Evolutionary conservation across 2,797 vertebrate species (phyloP).

Genomic region (Lagorchestes hirsutus): DNA sequence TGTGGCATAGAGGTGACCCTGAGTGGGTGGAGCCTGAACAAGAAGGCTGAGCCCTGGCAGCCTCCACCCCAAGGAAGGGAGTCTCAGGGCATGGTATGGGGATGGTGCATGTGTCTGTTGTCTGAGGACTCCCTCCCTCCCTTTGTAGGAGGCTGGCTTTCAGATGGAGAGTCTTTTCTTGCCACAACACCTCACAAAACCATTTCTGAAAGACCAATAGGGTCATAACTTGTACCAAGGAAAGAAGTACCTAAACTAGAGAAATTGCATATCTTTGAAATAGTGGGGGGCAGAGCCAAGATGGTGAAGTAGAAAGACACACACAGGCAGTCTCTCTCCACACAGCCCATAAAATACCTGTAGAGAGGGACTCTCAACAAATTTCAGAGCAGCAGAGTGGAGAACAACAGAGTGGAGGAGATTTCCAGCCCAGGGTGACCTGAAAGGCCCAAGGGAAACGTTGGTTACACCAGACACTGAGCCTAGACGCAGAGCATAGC

Average conservation of each 20-base stretch:
- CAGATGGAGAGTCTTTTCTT: not conserved
- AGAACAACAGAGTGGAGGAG: too few species aligned
- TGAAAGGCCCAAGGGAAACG: too few species aligned
- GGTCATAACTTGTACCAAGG: not conserved
- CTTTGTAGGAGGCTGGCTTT: not conserved
- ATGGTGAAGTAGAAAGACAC: too few species aligned
- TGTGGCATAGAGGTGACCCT: not conserved
- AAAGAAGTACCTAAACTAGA: not conserved
- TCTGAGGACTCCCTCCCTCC: not conserved
- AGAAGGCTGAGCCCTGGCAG: not conserved
- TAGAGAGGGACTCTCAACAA: too few species aligned
- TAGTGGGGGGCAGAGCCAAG: not conserved
- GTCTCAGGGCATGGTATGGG: not conserved
- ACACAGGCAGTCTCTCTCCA: too few species aligned
- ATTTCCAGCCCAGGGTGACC: too few species aligned
- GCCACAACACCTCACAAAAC: not conserved
- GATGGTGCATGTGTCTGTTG: not conserved
- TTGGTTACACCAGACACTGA: too few species aligned
- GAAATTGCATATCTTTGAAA: not conserved
- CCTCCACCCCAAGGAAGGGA: not conserved
- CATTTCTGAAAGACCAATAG: not conserved
- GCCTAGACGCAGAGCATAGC: too few species aligned
- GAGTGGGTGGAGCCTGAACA: not conserved
- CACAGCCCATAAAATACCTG: too few species aligned
- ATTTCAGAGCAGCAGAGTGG: too few species aligned